These are phyloP conservation scores for Heterochromis multidens DNA, from an alignment of 2,113 vertebrate species.

Conservation along the genomic window DNA sequence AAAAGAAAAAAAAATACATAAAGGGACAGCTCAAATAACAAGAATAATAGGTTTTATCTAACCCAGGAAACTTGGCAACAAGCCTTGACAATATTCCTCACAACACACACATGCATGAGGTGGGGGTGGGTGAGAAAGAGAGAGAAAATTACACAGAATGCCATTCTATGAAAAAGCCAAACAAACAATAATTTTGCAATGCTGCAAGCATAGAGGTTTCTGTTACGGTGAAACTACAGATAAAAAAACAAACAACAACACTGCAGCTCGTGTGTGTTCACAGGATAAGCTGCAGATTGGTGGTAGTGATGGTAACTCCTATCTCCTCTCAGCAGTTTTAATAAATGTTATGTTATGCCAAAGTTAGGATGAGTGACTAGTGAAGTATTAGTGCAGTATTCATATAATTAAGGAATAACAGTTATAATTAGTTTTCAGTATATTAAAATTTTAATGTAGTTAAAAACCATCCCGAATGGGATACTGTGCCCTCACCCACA, in stretches of 20 bases:
- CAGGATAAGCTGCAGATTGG: neutral
- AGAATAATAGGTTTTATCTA: neutral
- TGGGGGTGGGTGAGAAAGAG: neutral
- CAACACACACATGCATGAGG: neutral
- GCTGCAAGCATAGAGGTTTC: neutral
- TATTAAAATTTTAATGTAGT: neutral
- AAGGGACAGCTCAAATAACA: neutral
- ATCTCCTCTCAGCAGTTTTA: neutral
- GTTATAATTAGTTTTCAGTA: accelerated
- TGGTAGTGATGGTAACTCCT: neutral
- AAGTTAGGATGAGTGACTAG: neutral
- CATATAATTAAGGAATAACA: neutral
- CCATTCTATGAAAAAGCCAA: neutral
- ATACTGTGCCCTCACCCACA: neutral
- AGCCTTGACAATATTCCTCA: neutral
- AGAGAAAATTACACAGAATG: neutral
- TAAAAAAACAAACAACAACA: neutral
- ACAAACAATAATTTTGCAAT: neutral
- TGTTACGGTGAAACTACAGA: neutral
- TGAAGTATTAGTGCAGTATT: no score
- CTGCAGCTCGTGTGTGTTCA: neutral
- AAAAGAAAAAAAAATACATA: neutral
- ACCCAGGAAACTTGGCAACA: neutral
- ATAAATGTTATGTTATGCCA: neutral
- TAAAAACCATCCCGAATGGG: neutral